Conservation (phyloP, 2,797 vertebrate genomes). For the Gila robusta region DNA sequence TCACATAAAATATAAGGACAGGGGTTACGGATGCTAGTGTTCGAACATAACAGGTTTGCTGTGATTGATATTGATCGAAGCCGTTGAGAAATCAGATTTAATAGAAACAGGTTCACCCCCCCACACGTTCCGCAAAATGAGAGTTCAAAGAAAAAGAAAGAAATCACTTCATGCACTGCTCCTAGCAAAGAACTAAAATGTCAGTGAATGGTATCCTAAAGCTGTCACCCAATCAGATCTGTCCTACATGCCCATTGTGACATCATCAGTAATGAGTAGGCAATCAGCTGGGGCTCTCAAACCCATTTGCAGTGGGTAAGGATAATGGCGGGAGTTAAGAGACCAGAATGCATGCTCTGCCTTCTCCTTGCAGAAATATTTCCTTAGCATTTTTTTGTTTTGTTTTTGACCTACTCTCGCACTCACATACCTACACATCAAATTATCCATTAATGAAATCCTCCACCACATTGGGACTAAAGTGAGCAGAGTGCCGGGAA, state of each 20-base stretch:
- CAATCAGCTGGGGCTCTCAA: not conserved
- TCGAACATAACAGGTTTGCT: not conserved
- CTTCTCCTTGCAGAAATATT: constrained; percentile 47
- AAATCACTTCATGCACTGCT: constrained; percentile 13
- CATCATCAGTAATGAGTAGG: constrained; percentile 5
- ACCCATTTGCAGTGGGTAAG: not conserved
- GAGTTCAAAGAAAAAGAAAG: no score
- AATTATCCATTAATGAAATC: constrained; percentile 65
- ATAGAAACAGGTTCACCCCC: not conserved
- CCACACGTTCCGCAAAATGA: not conserved
- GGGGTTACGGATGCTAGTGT: not conserved
- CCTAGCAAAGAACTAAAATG: not conserved
- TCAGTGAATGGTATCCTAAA: not conserved
- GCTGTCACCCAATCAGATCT: not conserved
- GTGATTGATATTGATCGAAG: constrained; percentile 27
- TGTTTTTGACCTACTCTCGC: not conserved
- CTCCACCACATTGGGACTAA: constrained; percentile 52
- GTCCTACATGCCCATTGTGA: not conserved
- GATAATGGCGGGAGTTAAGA: not conserved
- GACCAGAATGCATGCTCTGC: constrained; percentile 14
- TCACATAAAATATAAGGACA: not conserved
- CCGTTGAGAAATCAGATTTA: constrained; percentile 2
- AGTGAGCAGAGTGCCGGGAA: constrained; percentile 50
- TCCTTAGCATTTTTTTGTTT: constrained; percentile 10
- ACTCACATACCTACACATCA: constrained; percentile 27